Conservation (phyloP, 2,113 vertebrate genomes). For the Rhagologus leucostigma region DNA sequence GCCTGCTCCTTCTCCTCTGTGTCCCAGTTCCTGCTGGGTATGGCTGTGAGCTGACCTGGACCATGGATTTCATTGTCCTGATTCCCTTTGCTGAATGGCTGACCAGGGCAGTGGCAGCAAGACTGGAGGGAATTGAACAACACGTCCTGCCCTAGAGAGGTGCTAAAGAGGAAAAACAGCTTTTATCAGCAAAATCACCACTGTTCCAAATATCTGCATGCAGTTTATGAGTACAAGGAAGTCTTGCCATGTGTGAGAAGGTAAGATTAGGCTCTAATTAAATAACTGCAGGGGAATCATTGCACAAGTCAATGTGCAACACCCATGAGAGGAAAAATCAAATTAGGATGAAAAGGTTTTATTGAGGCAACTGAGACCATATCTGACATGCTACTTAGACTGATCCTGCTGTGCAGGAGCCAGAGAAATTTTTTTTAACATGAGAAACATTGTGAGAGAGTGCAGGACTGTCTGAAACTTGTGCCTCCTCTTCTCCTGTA, state of each 20-base stretch:
- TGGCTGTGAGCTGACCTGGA: not conserved
- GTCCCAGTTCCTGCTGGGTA: fast-evolving
- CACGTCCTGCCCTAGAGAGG: not conserved
- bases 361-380: not conserved
- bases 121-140: not conserved
- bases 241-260: not conserved
- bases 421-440: not conserved
- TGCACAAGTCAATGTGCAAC: not conserved
- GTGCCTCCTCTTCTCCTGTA: not conserved
- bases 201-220: not conserved
- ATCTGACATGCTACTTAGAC: not conserved
- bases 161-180: not conserved
- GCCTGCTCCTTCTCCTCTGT: not conserved
- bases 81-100: not conserved
- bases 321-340: not conserved
- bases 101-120: not conserved
- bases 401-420: not conserved
- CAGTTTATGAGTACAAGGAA: not conserved
- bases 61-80: fast-evolving
- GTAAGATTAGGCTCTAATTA: conserved; percentile 15
- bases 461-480: not conserved
- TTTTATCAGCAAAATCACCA: not conserved
- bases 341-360: conserved; percentile 11
- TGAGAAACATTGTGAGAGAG: not conserved
- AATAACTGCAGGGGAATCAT: not conserved